A percentile compares a stretch with the other conserved stretches of the same genome.
Conservation (phyloP, 1,140 invertebrate genomes). For the Dreissena polymorpha region DNA sequence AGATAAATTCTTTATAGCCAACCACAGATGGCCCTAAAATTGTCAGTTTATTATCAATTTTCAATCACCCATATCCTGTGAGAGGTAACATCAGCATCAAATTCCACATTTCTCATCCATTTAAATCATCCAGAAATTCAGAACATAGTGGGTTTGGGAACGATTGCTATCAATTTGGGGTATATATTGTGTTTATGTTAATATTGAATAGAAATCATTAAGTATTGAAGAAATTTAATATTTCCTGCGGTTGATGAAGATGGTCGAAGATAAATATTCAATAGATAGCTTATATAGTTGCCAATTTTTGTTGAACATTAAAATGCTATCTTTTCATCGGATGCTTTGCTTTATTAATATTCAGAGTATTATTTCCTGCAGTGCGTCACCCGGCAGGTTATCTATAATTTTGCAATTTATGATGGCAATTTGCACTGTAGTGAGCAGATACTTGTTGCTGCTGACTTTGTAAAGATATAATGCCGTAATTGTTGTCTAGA, state of each 20-base stretch:
- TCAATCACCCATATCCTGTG: conserved; percentile 30
- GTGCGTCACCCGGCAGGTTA: background rate
- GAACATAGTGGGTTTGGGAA: background rate
- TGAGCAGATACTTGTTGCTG: too few species aligned
- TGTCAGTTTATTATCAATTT: conserved; percentile 38
- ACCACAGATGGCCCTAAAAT: conserved; percentile 5
- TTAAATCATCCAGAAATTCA: conserved; percentile 29
- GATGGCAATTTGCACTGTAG: background rate
- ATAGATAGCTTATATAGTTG: conserved; percentile 49
- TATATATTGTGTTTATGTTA: conserved; percentile 56
- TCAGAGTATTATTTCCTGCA: background rate
- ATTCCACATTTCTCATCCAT: background rate
- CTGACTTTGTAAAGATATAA: too few species aligned
- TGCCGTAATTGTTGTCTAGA: too few species aligned
- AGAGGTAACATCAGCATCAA: conserved; percentile 2
- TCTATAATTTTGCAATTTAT: conserved; percentile 6
- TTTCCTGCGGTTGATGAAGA: conserved; percentile 46
- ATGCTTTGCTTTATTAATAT: background rate
- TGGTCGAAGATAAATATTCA: conserved; percentile 36
- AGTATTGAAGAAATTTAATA: conserved; percentile 52
- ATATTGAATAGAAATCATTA: conserved; percentile 42
- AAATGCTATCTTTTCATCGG: conserved; percentile 28
- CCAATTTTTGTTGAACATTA: conserved; percentile 17
- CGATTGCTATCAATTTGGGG: conserved; percentile 46
- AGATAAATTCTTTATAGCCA: conserved; percentile 51